Evolutionary conservation across 64 coral and sea anemone species (phyloP), one percentile per base, ranked within the genome.

Genomic region (Montipora capricornis): DNA sequence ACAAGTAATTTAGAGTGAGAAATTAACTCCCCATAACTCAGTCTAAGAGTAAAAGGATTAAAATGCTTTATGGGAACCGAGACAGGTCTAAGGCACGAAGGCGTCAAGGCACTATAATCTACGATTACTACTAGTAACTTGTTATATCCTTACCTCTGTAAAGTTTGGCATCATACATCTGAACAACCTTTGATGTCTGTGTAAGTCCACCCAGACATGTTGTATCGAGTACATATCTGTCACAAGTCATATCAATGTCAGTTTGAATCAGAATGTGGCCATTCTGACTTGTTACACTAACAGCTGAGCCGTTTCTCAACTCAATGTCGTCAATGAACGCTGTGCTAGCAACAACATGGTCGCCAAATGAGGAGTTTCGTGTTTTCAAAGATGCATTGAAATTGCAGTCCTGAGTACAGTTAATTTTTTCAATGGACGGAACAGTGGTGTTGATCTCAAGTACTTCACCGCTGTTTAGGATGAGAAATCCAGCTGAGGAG

Each of bases 151-250:
- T 10, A 55, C 52, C 52, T 0, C 52, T 55, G 52, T 55, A 55
- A 7, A 55, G 1, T 0, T 55, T 55, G 9, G 5, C 51, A 55
- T 2, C 51, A 5, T 0, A 0, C 51, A 55, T 9, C 26, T 26
- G 26, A 26, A 0, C 26, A 26, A 1, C 0, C 26, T 26, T 26
- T 50, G 64, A 50, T 7, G 44, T 4, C 20, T 87, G 64, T 14
- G 80, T 91, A 15, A 82, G 83, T 3, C 78, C 89, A 73, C 89
- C 89, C n/a, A 91, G 79, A 82, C 89, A 91, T 82, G 64, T 91
- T 73, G 8, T 45, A 82, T 73, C 6, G 5, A 73, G 17, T 15
- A 53, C 8, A 52, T 5, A 5, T n/a, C 48, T 16, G 0, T 16
- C 47, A 71, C 89, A 91, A 17, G 62, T 83, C 78, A 91, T 73